Evolutionary conservation across 2,888 invertebrate genomes (phyloP).

Genomic region (Augochlorella aurata): DNA sequence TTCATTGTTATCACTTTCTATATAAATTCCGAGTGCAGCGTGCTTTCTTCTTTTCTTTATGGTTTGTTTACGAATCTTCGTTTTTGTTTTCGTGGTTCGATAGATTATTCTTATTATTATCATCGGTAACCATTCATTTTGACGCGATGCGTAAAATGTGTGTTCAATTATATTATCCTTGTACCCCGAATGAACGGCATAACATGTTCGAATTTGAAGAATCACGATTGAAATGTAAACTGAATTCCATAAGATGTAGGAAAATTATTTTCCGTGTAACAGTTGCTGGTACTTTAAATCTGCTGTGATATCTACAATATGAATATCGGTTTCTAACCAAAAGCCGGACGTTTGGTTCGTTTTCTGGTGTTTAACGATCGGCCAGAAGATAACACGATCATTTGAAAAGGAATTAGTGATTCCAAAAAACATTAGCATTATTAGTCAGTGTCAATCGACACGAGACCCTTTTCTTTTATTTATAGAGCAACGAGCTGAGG

Average conservation of each 20-base stretch:
- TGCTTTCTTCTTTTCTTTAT: background rate
- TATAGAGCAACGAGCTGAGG: constrained; percentile 28
- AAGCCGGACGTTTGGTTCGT: constrained; percentile 13
- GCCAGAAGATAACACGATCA: constrained; percentile 3
- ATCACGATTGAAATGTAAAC: background rate
- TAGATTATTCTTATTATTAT: background rate
- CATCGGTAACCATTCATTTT: background rate
- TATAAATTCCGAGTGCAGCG: background rate
- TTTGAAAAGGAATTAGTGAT: constrained; percentile 11
- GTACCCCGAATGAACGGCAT: background rate
- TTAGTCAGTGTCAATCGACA: constrained; percentile 44
- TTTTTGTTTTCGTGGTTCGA: background rate
- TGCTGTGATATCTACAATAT: too few species aligned
- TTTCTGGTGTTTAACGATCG: constrained; percentile 19
- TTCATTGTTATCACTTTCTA: background rate
- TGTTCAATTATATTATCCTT: too few species aligned
- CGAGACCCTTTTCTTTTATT: constrained; percentile 17
- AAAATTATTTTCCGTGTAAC: too few species aligned
- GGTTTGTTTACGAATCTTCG: background rate
- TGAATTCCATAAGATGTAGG: background rate
- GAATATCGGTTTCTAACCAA: background rate
- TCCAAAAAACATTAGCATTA: constrained; percentile 10
- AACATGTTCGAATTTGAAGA: background rate
- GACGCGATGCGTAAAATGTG: background rate
- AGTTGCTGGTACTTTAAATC: too few species aligned